Evolutionary conservation across 23 tunicate species (phyloP).

Genomic region (Halocynthia roretzi): DNA sequence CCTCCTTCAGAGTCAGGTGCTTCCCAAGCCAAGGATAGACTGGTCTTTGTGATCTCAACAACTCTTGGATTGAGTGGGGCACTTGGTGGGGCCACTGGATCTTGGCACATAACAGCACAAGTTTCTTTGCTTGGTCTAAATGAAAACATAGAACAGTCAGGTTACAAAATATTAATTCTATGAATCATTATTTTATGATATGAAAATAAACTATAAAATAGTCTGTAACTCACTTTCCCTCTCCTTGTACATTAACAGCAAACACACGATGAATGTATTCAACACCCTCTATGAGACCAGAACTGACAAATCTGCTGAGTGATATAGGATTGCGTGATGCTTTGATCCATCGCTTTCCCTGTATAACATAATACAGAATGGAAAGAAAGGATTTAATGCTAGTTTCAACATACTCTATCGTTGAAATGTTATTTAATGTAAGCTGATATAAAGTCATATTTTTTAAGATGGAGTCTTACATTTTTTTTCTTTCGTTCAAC

Average conservation of each 20-base stretch:
- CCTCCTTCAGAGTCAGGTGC: constrained; percentile 80
- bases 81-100: constrained; percentile 73
- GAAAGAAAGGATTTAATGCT: background rate
- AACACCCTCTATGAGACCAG: constrained; percentile 25
- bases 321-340: constrained; percentile 20
- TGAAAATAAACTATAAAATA: background rate
- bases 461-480: background rate
- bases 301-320: constrained; percentile 16
- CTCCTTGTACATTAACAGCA: constrained; percentile 33
- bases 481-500: constrained; percentile 32
- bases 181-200: too few relatives aligned
- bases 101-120: constrained; percentile 44
- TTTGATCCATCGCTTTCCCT: constrained; percentile 41
- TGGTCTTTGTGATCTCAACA: constrained; percentile 64
- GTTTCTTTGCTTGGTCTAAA: constrained; percentile 75
- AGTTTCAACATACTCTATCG: background rate
- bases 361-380: background rate
- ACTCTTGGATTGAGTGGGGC: constrained; percentile 68
- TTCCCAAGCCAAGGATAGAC: constrained; percentile 81
- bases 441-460: too few relatives aligned
- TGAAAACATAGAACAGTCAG: background rate
- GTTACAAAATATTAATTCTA: background rate
- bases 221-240: constrained; percentile 14
- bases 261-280: constrained; percentile 31
- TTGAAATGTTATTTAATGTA: too few relatives aligned